phyloP scores from a whole-genome alignment of 2,888 invertebrate species.

The Heliconius cydno region DNA sequence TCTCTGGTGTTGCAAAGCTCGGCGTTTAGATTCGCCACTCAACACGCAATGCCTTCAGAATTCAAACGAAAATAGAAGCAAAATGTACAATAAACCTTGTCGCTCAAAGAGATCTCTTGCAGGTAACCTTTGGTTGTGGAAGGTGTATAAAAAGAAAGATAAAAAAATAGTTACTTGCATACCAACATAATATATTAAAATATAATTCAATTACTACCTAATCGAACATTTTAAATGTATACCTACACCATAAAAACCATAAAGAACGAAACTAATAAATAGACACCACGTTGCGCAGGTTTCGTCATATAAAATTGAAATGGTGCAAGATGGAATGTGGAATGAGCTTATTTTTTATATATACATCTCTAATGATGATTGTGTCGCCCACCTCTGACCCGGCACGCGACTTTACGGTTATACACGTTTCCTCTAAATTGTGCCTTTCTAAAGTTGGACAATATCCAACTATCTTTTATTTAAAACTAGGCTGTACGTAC shows the following conservation, averaged over 20 bases:
- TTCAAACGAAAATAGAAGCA: no score
- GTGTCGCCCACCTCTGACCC: slow-evolving; percentile 55
- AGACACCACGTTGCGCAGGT: background rate
- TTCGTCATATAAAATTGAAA: slow-evolving; percentile 33
- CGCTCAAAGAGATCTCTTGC: no score
- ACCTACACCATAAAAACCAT: slow-evolving; percentile 6
- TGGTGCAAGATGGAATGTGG: slow-evolving; percentile 35
- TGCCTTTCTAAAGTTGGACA: slow-evolving; percentile 47
- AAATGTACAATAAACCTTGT: no score
- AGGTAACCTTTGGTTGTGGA: no score
- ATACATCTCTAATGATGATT: slow-evolving; percentile 41
- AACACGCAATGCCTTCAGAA: no score
- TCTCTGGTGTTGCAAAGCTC: no score
- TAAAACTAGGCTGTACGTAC: background rate
- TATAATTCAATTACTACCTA: slow-evolving; percentile 13
- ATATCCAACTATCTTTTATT: slow-evolving; percentile 14
- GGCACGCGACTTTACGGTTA: slow-evolving; percentile 50
- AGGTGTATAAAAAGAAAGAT: no score
- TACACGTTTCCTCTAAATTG: slow-evolving; percentile 3
- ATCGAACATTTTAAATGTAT: slow-evolving; percentile 17
- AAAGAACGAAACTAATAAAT: slow-evolving; percentile 15
- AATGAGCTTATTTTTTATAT: slow-evolving; percentile 44
- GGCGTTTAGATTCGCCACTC: no score
- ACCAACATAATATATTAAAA: background rate
- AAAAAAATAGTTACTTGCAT: background rate